These are phyloP conservation scores for Lepus timidus DNA, from an alignment of 2,113 vertebrate genomes.

Conservation along the genomic window DNA sequence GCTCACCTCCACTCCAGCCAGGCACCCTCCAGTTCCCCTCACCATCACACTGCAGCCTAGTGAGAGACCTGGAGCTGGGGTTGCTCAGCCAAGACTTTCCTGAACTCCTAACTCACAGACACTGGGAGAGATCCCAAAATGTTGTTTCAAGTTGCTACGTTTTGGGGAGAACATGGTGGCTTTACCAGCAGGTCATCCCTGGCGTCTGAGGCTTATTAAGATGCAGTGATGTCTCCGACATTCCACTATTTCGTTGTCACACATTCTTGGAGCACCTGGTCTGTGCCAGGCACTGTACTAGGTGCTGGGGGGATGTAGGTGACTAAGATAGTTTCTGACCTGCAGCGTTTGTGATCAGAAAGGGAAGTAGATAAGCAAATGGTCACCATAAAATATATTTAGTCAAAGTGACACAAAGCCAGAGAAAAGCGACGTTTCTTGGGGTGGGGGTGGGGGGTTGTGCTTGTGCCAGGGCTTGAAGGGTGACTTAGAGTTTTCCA, in stretches of 20 bases:
- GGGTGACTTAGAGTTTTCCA: neutral
- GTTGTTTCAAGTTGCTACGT: neutral
- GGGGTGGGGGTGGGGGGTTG: neutral
- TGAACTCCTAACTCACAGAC: neutral
- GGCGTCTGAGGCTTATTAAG: neutral
- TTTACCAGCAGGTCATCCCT: neutral
- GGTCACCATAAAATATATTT: neutral
- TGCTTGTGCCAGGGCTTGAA: neutral
- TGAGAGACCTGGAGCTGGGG: neutral
- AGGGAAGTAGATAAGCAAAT: neutral
- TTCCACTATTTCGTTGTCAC: neutral
- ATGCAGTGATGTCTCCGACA: neutral
- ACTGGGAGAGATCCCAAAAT: neutral
- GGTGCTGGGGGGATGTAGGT: neutral
- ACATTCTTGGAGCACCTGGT: neutral
- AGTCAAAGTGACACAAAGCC: neutral
- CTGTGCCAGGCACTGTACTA: neutral
- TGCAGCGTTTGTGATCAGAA: neutral
- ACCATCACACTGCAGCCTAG: neutral
- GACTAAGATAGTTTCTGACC: neutral
- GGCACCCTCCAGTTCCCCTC: neutral
- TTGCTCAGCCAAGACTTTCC: neutral
- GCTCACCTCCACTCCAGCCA: neutral
- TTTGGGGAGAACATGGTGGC: neutral
- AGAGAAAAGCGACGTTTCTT: constrained; percentile 27